Conservation (phyloP, 2,888 invertebrate species). For the Andrena marginata region DNA sequence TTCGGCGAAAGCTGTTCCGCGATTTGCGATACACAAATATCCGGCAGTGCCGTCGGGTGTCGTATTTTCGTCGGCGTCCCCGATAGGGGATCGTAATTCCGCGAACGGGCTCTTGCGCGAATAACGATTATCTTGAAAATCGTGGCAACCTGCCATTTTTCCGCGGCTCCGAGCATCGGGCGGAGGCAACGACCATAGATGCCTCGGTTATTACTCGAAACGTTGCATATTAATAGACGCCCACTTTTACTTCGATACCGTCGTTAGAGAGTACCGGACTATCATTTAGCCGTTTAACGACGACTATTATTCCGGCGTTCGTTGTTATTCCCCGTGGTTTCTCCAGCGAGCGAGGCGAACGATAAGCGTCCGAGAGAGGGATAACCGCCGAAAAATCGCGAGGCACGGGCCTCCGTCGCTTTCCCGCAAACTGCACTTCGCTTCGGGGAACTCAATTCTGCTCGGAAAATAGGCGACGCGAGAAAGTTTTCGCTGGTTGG, state of each 20-base stretch:
- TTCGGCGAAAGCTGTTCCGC: constrained; percentile 5
- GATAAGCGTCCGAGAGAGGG: constrained; percentile 1
- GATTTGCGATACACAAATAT: constrained; percentile 1
- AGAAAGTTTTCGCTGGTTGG: constrained; percentile 27
- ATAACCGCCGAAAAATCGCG: no score
- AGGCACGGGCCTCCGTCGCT: background rate
- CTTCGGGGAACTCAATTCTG: constrained; percentile 65
- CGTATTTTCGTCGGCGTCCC: background rate
- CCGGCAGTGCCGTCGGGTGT: background rate
- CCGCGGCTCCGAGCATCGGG: background rate
- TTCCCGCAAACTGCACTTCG: constrained; percentile 40
- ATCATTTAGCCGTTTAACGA: background rate
- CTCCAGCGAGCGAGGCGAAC: background rate
- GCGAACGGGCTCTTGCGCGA: constrained; percentile 5
- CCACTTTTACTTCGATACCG: background rate
- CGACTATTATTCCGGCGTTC: background rate
- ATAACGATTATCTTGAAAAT: constrained; percentile 22
- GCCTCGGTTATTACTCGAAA: background rate
- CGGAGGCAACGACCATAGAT: background rate
- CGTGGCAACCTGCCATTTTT: constrained; percentile 28
- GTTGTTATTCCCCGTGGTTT: background rate
- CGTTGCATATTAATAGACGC: background rate
- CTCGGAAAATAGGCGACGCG: constrained; percentile 59
- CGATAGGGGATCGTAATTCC: constrained; percentile 8
- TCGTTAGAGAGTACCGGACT: background rate